Evolutionary conservation across 2,113 vertebrate genomes (phyloP), one percentile per base, ranked within the genome.

Genomic region (Irena cyanogastra): DNA sequence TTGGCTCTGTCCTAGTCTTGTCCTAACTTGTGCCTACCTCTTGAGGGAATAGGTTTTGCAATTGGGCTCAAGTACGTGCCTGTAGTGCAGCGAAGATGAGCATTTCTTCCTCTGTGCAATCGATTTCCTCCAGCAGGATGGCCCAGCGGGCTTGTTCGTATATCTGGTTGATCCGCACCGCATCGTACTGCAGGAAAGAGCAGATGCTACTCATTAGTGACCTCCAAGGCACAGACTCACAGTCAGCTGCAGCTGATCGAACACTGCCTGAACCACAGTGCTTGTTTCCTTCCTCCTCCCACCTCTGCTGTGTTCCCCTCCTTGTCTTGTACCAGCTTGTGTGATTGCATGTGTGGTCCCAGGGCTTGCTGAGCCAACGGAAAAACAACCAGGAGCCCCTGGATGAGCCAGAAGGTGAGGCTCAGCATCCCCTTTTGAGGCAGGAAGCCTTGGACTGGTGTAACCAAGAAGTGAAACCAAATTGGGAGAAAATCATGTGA

Each of bases 41-140:
- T 9, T 28, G 33, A 74, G 50, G 78, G 91, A 97, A 92, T 93
- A 61, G 75, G 53, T 96, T 93, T 56, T 66, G 21, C 90, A 81
- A 12, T 82, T 35, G 52, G 49, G 52, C 79, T 74, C 59, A 52
- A 80, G 94, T 91, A 95, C 95, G 4, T 98, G 99, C 99, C 98
- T 99, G 99, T 22, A 99, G 92, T 1, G 99, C 99, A 18, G 99
- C 99, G 12, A 99, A 99, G 98, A 99, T 99, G 84, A 99, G 91
- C 99, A 99, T 99, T 90, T 99, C 99, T 75, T 99, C 99, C 52
- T 99, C 99, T 0, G 99, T 99, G 97, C 99, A 99, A 60, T 99
- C 99, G 2, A 99, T 99, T 92, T 99, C 99, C 97, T 99, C 99
- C 87, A 99, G 85, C 57, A 99, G 97, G 97, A 99, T 98, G 94